These are phyloP conservation scores for Orthosia incerta DNA, from an alignment of 2,888 invertebrate species.

Conservation along the genomic window DNA sequence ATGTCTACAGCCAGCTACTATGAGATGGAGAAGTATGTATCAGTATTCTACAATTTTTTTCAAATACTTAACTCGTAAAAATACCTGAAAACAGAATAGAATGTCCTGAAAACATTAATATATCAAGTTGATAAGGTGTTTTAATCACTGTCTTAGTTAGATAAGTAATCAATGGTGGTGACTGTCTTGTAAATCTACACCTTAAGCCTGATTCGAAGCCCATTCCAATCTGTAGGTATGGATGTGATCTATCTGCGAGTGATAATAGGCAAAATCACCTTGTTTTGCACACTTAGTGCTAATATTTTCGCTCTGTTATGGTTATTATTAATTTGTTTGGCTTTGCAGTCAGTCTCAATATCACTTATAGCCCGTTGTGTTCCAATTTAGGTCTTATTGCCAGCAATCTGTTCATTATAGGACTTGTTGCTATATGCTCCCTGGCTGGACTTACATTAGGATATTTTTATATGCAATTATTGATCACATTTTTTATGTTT, in stretches of 20 bases:
- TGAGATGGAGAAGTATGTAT: constrained; percentile 97
- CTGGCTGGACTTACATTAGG: background rate
- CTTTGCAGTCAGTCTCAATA: background rate
- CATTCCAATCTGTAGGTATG: background rate
- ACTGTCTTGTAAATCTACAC: background rate
- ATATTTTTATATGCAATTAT: background rate
- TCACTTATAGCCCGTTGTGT: background rate
- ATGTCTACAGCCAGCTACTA: constrained; percentile 98
- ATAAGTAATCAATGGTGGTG: background rate
- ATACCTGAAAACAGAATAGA: too few species aligned
- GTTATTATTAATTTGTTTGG: background rate
- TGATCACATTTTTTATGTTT: constrained; percentile 59
- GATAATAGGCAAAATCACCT: background rate
- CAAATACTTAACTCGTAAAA: too few species aligned
- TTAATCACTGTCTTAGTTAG: background rate
- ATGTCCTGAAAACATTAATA: background rate
- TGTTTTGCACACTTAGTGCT: background rate
- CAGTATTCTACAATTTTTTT: too few species aligned
- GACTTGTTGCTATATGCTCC: too few species aligned
- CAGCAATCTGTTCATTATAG: too few species aligned
- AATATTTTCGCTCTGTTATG: constrained; percentile 7
- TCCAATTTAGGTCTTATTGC: background rate
- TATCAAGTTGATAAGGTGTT: constrained; percentile 9
- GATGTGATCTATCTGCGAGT: background rate
- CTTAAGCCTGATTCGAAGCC: background rate